A percentile compares a stretch with the other conserved stretches of the same genome.
These are phyloP conservation scores for Enteromius radiatus DNA, from an alignment of 2,797 vertebrate genomes.

Conservation along the genomic window DNA sequence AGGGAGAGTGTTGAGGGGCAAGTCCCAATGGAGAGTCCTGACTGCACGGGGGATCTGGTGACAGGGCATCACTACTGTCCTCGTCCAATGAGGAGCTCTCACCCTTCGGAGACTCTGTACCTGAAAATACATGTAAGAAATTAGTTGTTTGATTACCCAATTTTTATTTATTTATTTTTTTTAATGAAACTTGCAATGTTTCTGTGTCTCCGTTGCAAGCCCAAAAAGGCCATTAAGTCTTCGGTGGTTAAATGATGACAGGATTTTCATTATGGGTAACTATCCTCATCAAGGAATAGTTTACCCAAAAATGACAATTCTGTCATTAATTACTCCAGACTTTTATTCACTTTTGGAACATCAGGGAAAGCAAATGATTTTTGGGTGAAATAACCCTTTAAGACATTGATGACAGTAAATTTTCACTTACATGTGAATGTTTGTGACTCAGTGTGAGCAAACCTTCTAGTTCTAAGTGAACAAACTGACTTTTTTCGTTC, in stretches of 20 bases:
- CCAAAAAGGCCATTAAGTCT: neutral
- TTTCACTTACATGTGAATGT: neutral
- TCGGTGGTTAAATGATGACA: neutral
- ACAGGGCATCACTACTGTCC: constrained; percentile 96
- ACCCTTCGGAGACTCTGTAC: constrained; percentile 82
- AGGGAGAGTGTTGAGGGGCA: constrained; percentile 82
- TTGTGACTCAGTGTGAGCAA: neutral
- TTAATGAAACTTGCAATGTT: neutral
- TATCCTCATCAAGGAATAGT: no score
- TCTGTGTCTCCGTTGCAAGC: neutral
- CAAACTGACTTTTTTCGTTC: neutral
- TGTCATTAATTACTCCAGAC: no score
- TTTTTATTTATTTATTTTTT: no score
- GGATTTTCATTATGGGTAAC: no score
- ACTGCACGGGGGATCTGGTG: constrained; percentile 92
- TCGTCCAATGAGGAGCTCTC: constrained; percentile 95
- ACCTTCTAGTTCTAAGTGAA: neutral
- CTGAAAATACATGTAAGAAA: constrained; percentile 22
- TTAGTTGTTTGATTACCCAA: neutral
- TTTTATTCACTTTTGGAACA: neutral
- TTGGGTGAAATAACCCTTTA: neutral
- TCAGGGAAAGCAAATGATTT: neutral
- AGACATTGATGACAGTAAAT: neutral
- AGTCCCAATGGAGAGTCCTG: constrained; percentile 90
- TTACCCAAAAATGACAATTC: no score